These are phyloP conservation scores for Rhimphoctona megacephalus DNA, from an alignment of 2,888 invertebrate species.

Conservation along the genomic window DNA sequence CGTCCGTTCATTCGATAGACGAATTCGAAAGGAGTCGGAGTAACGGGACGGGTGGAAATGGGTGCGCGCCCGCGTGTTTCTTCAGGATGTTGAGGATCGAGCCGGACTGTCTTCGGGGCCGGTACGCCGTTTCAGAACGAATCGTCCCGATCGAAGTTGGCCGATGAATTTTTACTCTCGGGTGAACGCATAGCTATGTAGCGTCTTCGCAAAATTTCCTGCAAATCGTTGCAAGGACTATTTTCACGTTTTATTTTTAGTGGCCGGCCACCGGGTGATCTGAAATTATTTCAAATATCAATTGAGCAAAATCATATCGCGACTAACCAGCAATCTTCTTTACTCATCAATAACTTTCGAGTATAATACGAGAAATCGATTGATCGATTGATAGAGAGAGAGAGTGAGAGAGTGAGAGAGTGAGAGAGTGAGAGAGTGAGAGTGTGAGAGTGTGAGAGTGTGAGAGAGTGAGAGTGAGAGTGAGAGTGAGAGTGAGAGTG, in stretches of 20 bases:
- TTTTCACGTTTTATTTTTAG: slow-evolving; percentile 80
- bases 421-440: too few species aligned
- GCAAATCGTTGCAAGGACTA: slow-evolving; percentile 83
- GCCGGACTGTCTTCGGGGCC: background rate
- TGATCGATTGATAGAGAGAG: background rate
- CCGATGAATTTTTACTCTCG: slow-evolving; percentile 80
- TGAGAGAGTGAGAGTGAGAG: background rate
- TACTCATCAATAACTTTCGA: too few species aligned
- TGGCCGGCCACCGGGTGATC: slow-evolving; percentile 82
- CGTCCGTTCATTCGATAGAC: background rate
- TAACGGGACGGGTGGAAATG: slow-evolving; percentile 14
- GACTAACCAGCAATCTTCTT: background rate
- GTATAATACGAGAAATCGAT: background rate
- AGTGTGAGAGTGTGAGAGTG: background rate
- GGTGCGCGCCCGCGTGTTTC: slow-evolving; percentile 7
- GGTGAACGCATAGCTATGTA: slow-evolving; percentile 82
- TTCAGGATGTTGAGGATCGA: slow-evolving; percentile 24
- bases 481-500: too few species aligned
- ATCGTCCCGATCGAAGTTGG: slow-evolving; percentile 78
- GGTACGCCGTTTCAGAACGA: slow-evolving; percentile 75
- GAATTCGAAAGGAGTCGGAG: slow-evolving; percentile 60
- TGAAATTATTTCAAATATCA: slow-evolving; percentile 61
- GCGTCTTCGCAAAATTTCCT: slow-evolving; percentile 82
- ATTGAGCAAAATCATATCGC: background rate
- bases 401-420: background rate